Evolutionary conservation across 1,140 invertebrate species (phyloP), one percentile per base, ranked within the genome.

Genomic region (Drosophila willistoni): DNA sequence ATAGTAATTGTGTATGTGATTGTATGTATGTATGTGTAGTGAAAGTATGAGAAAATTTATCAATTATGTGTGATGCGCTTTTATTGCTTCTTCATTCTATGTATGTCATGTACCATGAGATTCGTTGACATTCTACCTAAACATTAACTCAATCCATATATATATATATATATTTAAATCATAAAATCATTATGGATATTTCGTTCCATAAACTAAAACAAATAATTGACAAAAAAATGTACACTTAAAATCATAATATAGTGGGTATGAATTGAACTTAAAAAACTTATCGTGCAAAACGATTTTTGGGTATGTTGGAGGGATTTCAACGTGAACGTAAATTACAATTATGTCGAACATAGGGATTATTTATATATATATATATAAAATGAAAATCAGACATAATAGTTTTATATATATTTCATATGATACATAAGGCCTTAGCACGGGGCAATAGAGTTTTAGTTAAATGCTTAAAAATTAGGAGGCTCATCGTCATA

Each of bases 341-440:
- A 74, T 71, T 70, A 84, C 66, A 79, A 67, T 80, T 85, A 73
- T 79, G 54, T 66, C 66, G 57, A 84, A 85, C 77, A 77, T 84
- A 85, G 64, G 65, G 47, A 55, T 84, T 59, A 59, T 51, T 12
- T 51, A 22, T 10, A 29, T 29, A 29, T 25, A 25, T 25, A 25
- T 25, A 25, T 25, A 25, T 22, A 22, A 25, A 29, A 84, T n/a
- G 61, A 81, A 71, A 34, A 42, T 80, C 77, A 74, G 77, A 85
- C 82, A 85, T 42, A 70, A 64, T 74, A 71, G 29, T 72, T 29
- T 7, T 29, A 29, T 87, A 63, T 87, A 86, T 87, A 83, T 87
- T 89, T 87, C 65, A 86, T 86, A 86, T 86, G 65, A 87, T 86
- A 86, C 83, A 86, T 86, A 86, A 86, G 83, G 83, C 83, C 72